Base-by-base conservation (phyloP, 1,140 invertebrate species). In the Ditylenchus dipsaci region DNA sequence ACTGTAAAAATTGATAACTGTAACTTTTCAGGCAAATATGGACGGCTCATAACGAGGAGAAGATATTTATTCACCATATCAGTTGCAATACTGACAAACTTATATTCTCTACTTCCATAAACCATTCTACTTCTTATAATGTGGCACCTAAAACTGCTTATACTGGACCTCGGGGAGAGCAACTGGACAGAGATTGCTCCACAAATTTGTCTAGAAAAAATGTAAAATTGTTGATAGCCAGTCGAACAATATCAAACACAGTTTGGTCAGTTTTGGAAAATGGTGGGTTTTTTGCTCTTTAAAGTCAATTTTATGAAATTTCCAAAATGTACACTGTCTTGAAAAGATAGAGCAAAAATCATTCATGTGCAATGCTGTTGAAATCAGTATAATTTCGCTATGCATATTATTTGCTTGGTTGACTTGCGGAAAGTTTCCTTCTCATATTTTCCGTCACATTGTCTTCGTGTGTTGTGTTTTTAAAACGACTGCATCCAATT, bases 51-150 rank as follows among this genome's bases (percentile, higher is more conserved):
- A 69, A 63, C 13, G 61, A 71, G 11, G 76, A 42, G 8, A 73
- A 62, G 47, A 70, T 75, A n/a, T 49, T 75, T 8, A 59, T 75
- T 26, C 73, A 75, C 62, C 68, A 77, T 47, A 58, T 75, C 9
- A 59, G 38, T 26, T 63, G 56, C 8, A 23, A 63, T 5, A 75
- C 42, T 23, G 56, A 47, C 43, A 57, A 60, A 19, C 49, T 75
- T 13, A 30, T 78, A 7, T 75, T 75, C 42, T 72, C 73, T 1
- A 68, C 73, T 19, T 75, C 73, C 0, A 62, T 65, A 33, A 53
- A 33, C 26, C 78, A 80, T 49, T 56, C 42, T 13, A 49, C 64
- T 23, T 13, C 17, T 23, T 15, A 59, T n/a, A 17, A 27, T 30
- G 17, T 33, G 38, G 11, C 29, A 30, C 3, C 29, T 19, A 17